Evolutionary conservation across 2,797 vertebrate species (phyloP), one percentile per base, ranked within the genome.

Genomic region (Staurois parvus): DNA sequence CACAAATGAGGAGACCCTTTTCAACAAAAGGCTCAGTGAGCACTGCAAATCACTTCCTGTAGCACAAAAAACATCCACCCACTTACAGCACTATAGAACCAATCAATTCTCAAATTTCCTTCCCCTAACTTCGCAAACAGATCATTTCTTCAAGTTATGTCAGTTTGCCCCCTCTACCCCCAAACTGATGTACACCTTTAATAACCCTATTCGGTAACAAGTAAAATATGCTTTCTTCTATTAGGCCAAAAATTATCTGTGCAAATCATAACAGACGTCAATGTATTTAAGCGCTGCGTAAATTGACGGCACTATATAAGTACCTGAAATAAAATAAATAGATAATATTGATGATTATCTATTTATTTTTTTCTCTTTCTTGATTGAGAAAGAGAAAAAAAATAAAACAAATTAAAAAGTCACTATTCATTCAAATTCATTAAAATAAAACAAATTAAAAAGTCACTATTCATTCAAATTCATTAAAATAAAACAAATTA

Each of bases 41-140:
- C 95, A 95, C 97, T 95, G 96, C 97, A 97, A 98, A 98, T 97
- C 97, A 98, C 97, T 99, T 99, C 97, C 97, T 98, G 97, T 97
- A 96, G 95, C 92, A 95, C 93, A 91, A 94, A 94, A 92, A 91
- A 88, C 88, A 96, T 94, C 92, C 96, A 97, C 97, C 96, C 96
- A 96, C 97, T 96, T 96, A 97, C 94, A 96, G 96, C 96, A 96
- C 93, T 94, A 94, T 94, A 95, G 94, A 96, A 95, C 95, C 95
- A 97, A 99, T 98, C 96, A 96, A 95, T 97, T 96, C 93, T 95
- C 96, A 95, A 97, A 97, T 95, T 96, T 94, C 93, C 93, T 92
- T 90, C 90, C 89, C 88, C 91, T 91, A 90, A 93, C 91, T 95
- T 90, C 89, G 89, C 89, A 92, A 94, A 94, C 87, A 94, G 94